Percentiles rank a stretch among this genome's conserved stretches.
Conservation (phyloP, 2,113 vertebrate species). For the Gadus macrocephalus region DNA sequence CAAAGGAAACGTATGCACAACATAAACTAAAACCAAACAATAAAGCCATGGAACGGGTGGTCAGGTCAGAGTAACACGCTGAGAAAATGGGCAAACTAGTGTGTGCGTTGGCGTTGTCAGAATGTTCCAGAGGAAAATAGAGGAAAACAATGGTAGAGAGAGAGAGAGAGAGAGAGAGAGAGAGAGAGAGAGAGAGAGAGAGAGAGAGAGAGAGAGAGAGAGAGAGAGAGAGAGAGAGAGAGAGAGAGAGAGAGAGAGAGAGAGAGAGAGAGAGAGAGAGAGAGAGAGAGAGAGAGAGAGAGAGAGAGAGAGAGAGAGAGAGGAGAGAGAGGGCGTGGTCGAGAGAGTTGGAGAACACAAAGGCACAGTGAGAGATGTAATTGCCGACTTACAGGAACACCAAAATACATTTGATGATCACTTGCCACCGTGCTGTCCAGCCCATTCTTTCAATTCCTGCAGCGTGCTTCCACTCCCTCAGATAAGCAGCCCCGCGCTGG, state of each 20-base stretch:
- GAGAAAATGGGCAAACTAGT: no score
- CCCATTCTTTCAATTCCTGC: no score
- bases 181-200: slow-evolving; percentile 3
- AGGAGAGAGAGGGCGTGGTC: neutral
- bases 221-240: neutral
- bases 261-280: slow-evolving; percentile 1
- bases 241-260: neutral
- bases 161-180: neutral
- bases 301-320: neutral
- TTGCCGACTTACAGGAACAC: slow-evolving; percentile 7
- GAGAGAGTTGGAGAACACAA: no score
- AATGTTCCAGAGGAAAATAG: neutral
- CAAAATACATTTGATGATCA: no score
- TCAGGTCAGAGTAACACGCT: no score
- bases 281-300: slow-evolving; percentile 8
- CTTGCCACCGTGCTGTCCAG: no score
- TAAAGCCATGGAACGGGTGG: no score
- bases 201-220: neutral
- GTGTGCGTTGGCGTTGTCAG: no score
- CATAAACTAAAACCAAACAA: no score
- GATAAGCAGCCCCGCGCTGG: no score
- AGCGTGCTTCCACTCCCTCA: no score
- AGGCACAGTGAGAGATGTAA: slow-evolving; percentile 1
- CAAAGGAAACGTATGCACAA: no score
- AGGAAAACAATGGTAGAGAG: slow-evolving; percentile 21